Evolutionary conservation across 2,113 vertebrate genomes (phyloP), one percentile per base, ranked within the genome.

Genomic region (Tetraodon nigroviridis): DNA sequence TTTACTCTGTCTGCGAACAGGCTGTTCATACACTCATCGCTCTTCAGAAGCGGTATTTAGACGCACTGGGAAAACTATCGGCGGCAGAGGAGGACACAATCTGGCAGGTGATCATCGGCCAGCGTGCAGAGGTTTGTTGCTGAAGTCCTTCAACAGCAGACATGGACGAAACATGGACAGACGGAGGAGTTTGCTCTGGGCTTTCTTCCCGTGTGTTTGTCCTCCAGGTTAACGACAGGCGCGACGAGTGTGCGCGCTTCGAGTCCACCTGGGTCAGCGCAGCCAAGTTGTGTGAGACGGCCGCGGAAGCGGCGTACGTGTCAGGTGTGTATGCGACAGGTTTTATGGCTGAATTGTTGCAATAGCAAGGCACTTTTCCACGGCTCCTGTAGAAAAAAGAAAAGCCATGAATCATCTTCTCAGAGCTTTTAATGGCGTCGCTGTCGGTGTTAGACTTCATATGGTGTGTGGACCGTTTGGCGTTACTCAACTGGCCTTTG

Each of bases 51-150:
- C 79, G 75, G 14, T 90, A 92, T 70, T 61, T 91, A 55, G 57
- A 64, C 7, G 86, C 88, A 12, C 55, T 91, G 21, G 90, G 84
- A 46, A 90, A 87, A 59, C 75, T 90, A 15, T 83, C 73, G 20
- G 57, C 79, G 46, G 65, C 76, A 24, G 83, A 91, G 29, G 90
- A 92, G 68, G 87, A 90, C 45, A 62, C 78, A 10, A 73, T 92
- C 67, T 92, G 90, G 91, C 91, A 91, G 78, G 85, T 91, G 71
- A 91, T 92, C 72, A 87, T 92, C 67, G 57, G 83, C 44, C 89
- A 90, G 76, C 83, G 91, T 55, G 84, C 83, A 18, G 53, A 88
- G 86, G 91, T 92, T 66, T 58, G 78, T 73, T 37, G 32, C 32
- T 37, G 32, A 8, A 37, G 32, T 37, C 10, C n/a, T n/a, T n/a